Percentiles rank a stretch among this genome's conserved stretches.
phyloP scores from a whole-genome alignment of 2,888 invertebrate genomes.

The Plagodis dolabraria region DNA sequence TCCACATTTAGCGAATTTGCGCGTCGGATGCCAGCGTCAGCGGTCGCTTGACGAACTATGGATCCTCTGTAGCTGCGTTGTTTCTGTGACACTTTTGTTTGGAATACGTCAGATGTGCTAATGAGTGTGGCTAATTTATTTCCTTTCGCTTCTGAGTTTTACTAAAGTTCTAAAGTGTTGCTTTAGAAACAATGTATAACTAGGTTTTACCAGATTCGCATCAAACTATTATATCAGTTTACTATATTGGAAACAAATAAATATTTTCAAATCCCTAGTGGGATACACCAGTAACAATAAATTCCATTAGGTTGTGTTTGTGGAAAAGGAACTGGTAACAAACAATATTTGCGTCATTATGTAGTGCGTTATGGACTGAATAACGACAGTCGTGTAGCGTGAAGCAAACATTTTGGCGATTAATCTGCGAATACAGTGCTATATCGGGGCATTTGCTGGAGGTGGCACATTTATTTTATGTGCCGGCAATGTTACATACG shows the following conservation, averaged over 20 bases:
- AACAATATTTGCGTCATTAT: constrained; percentile 64
- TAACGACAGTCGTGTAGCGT: constrained; percentile 68
- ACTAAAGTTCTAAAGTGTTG: too few species aligned
- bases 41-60: constrained; percentile 11
- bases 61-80: not conserved
- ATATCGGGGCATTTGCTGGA: constrained; percentile 69
- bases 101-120: not conserved
- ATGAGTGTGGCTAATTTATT: not conserved
- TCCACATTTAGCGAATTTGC: constrained; percentile 33
- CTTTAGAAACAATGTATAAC: not conserved
- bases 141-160: too few species aligned
- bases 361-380: constrained; percentile 58
- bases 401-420: constrained; percentile 81
- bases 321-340: constrained; percentile 50
- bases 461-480: constrained; percentile 84
- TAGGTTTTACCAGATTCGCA: not conserved
- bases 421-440: constrained; percentile 77
- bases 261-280: constrained; percentile 9
- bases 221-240: constrained; percentile 2
- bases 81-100: not conserved
- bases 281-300: constrained; percentile 32
- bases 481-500: constrained; percentile 84
- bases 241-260: constrained; percentile 3
- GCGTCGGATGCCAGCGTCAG: constrained; percentile 33
- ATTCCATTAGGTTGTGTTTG: constrained; percentile 41